Conservation (phyloP, 2,113 vertebrate genomes). For the Platichthys flesus region DNA sequence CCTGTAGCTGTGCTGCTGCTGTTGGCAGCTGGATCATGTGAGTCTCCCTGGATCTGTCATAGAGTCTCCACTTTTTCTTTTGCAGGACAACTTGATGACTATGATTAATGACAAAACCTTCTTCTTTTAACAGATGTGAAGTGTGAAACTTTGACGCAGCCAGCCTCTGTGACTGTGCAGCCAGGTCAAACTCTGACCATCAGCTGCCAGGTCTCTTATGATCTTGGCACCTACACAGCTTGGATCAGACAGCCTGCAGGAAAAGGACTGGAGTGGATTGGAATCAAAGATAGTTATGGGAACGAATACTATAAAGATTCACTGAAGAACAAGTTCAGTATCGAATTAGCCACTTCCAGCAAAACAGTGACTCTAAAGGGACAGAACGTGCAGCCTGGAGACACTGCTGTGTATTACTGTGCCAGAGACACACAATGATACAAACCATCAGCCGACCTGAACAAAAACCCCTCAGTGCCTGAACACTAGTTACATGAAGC, state of each 20-base stretch:
- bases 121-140: constrained; percentile 12
- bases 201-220: constrained; percentile 29
- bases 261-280: constrained; percentile 60
- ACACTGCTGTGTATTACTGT: constrained; percentile 41
- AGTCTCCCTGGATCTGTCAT: constrained; percentile 1
- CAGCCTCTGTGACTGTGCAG: constrained; percentile 46
- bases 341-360: constrained; percentile 25
- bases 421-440: constrained; percentile 27
- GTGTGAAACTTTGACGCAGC: constrained; percentile 48
- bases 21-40: constrained; percentile 54
- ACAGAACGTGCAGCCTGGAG: constrained; percentile 54
- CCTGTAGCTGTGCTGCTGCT: constrained; percentile 52
- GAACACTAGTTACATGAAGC: not conserved
- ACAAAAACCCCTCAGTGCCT: constrained; percentile 38
- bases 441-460: constrained; percentile 20
- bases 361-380: constrained; percentile 41
- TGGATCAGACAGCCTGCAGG: constrained; percentile 65
- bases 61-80: not conserved
- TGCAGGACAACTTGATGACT: too few relatives aligned
- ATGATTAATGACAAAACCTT: too few relatives aligned
- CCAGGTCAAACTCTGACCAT: constrained; percentile 36
- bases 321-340: constrained; percentile 44
- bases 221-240: not conserved
- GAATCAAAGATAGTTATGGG: not conserved
- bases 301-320: not conserved